Percentiles rank a stretch among this genome's conserved stretches.
phyloP scores from a whole-genome alignment of 2,113 vertebrate species.

The Rhinichthys klamathensis region DNA sequence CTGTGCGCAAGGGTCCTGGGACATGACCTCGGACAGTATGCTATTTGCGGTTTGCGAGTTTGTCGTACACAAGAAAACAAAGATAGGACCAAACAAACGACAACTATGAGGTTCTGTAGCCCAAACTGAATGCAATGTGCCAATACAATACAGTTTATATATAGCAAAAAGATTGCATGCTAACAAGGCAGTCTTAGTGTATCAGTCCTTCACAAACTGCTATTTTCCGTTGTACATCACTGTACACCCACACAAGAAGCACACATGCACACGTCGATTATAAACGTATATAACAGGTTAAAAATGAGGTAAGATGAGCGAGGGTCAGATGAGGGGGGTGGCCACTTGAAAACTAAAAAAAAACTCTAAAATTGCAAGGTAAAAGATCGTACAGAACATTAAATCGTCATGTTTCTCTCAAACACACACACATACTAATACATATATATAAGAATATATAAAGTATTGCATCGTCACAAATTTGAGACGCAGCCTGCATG shows the following conservation, averaged over 20 bases:
- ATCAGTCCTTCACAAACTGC: constrained; percentile 67
- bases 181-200: constrained; percentile 69
- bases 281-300: constrained; percentile 60
- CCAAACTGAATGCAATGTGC: constrained; percentile 56
- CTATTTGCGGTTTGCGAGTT: constrained; percentile 3
- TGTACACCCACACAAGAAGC: constrained; percentile 60
- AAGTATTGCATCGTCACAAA: constrained; percentile 38
- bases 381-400: neutral
- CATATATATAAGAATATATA: constrained; percentile 37
- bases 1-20: neutral
- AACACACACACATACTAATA: constrained; percentile 9
- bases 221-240: constrained; percentile 71
- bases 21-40: constrained; percentile 11
- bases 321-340: constrained; percentile 42
- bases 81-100: constrained; percentile 14
- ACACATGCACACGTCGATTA: constrained; percentile 48
- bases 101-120: constrained; percentile 52
- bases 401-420: constrained; percentile 2
- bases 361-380: constrained; percentile 51
- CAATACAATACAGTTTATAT: constrained; percentile 65
- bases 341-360: constrained; percentile 52
- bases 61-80: constrained; percentile 8
- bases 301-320: constrained; percentile 68
- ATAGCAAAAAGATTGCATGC: constrained; percentile 66
- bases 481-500: constrained; percentile 8